phyloP scores from a whole-genome alignment of 2,888 invertebrate genomes.

The Euzetes globulus region DNA sequence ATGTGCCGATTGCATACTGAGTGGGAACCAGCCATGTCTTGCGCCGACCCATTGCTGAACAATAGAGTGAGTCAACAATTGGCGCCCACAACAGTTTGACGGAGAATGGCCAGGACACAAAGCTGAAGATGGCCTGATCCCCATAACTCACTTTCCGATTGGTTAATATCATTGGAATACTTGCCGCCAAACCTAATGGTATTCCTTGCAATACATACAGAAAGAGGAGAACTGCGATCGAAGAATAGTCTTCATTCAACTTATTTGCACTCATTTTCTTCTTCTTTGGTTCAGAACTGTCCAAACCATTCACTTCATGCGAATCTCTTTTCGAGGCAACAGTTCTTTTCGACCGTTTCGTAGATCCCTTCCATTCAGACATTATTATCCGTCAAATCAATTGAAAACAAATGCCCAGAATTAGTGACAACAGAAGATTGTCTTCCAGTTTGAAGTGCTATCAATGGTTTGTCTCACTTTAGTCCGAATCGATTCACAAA shows the following conservation, averaged over 20 bases:
- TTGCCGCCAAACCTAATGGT: slow-evolving; percentile 85
- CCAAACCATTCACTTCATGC: not conserved
- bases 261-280: not conserved
- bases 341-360: not conserved
- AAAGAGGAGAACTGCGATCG: slow-evolving; percentile 78
- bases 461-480: no score
- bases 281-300: not conserved
- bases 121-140: slow-evolving; percentile 78
- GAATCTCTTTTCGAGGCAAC: not conserved
- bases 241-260: slow-evolving; percentile 49
- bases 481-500: no score
- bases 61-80: slow-evolving; percentile 84
- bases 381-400: not conserved
- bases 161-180: slow-evolving; percentile 90
- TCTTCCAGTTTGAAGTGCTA: no score
- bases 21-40: slow-evolving; percentile 85
- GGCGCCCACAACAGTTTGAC: slow-evolving; percentile 97
- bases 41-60: slow-evolving; percentile 69
- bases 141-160: slow-evolving; percentile 85
- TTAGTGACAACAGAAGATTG: not conserved
- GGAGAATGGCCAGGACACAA: slow-evolving; percentile 80
- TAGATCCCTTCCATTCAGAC: not conserved
- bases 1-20: slow-evolving; percentile 77
- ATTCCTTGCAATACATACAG: slow-evolving; percentile 80
- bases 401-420: not conserved